phyloP scores from a whole-genome alignment of 2,888 invertebrate genomes.

The Perithous albicinctus region DNA sequence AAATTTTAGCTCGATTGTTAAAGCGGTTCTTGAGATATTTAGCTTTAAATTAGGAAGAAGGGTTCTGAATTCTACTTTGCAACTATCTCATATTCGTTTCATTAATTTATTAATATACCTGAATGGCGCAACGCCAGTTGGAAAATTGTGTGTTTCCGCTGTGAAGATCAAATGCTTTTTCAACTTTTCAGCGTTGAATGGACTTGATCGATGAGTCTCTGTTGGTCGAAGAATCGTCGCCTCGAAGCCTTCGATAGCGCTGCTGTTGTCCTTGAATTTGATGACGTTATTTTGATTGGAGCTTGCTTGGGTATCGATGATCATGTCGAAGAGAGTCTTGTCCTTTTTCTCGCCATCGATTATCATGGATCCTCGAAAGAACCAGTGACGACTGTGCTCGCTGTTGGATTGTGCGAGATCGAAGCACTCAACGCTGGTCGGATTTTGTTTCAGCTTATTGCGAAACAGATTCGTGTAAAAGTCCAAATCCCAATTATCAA shows the following conservation, averaged over 20 bases:
- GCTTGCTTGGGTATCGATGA: slow-evolving; percentile 93
- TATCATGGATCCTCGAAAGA: slow-evolving; percentile 95
- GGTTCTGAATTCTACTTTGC: too few species aligned
- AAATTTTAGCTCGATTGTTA: too few species aligned
- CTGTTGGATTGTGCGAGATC: slow-evolving; percentile 99
- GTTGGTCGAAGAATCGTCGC: slow-evolving; percentile 90
- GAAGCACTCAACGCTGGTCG: slow-evolving; percentile 98
- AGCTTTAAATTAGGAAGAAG: too few species aligned
- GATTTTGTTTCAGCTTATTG: slow-evolving; percentile 93
- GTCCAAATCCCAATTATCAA: slow-evolving; percentile 96
- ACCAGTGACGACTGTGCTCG: slow-evolving; percentile 99
- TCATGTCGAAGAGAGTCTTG: slow-evolving; percentile 96
- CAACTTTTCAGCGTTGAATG: slow-evolving; percentile 85
- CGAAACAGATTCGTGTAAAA: slow-evolving; percentile 95
- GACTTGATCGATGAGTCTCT: slow-evolving; percentile 88
- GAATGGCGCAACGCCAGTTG: slow-evolving; percentile 98
- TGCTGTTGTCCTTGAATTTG: slow-evolving; percentile 98
- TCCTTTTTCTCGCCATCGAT: slow-evolving; percentile 92
- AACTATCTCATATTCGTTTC: background rate
- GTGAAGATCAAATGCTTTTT: slow-evolving; percentile 97
- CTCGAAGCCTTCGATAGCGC: slow-evolving; percentile 94
- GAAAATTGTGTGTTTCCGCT: slow-evolving; percentile 99
- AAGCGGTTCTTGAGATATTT: too few species aligned
- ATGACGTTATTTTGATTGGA: slow-evolving; percentile 98
- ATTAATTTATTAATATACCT: slow-evolving; percentile 80